Evolutionary conservation across 2,113 vertebrate species (phyloP), one percentile per base, ranked within the genome.

Genomic region (Sclerurus mexicanus): DNA sequence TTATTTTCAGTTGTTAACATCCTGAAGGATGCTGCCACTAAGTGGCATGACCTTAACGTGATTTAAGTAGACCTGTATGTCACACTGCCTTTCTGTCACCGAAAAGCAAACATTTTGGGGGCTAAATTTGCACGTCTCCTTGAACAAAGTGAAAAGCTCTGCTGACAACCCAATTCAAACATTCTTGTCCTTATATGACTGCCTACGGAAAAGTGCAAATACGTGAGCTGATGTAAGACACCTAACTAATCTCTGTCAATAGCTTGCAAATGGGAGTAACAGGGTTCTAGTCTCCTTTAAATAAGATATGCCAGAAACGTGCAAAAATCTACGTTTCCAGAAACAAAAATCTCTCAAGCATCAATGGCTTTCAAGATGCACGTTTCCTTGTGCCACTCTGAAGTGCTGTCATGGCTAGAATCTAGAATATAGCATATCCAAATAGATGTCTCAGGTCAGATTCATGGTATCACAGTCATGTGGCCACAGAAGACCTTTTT

Each of bases 21-120:
- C 42, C 77, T 93, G 67, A 96, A 96, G 60, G 90, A 92, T 87
- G 76, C 33, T 94, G 74, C 28, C 55, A 63, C 58, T 85, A 89
- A 84, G 42, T 89, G 60, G 27, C 53, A 80, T 50, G 71, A 96
- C 74, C 79, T 89, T 69, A 92, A 68, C 80, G 64, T 89, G 90
- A 97, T 94, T 93, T 94, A 95, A 87, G 50, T 79, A 92, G 90
- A 77, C 30, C 56, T 52, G 17, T 59, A 83, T 4, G 40, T 67
- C 83, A 84, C 49, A 82, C 27, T 53, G 63, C 62, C 56, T 86
- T 78, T 82, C 64, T 84, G 68, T 5, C 39, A 86, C 52, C 7
- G 4, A 84, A 93, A 93, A 74, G 42, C 88, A 93, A 93, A 67
- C 22, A 58, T 82, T 93, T 52, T 58, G 44, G 40, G 33, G 50